These are phyloP conservation scores for Triplophysa bombifrons DNA, from an alignment of 2,797 vertebrate genomes.

Conservation along the genomic window DNA sequence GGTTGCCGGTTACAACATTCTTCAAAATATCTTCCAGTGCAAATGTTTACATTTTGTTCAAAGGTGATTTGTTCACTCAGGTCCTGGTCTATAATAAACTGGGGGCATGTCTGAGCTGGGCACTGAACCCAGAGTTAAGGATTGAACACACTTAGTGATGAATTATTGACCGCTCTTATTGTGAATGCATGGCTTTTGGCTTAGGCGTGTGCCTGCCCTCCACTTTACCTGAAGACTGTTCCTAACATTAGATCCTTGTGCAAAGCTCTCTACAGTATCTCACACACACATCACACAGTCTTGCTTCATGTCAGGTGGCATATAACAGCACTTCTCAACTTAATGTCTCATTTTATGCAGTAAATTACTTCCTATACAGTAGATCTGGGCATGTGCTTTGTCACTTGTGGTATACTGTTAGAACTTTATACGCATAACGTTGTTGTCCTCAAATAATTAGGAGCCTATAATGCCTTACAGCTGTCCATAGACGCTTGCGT, in stretches of 20 bases:
- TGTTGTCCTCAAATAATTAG: neutral
- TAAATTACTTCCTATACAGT: neutral
- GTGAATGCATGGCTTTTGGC: constrained; percentile 51
- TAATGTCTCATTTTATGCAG: neutral
- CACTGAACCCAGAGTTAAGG: constrained; percentile 42
- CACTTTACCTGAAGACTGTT: constrained; percentile 35
- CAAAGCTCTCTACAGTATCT: constrained; percentile 13
- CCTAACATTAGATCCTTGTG: constrained; percentile 38
- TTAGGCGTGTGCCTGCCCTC: constrained; percentile 28
- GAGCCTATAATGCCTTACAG: neutral
- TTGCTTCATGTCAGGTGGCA: constrained; percentile 1
- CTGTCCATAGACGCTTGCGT: neutral
- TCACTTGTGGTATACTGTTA: neutral
- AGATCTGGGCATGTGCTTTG: neutral
- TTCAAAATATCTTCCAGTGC: no score
- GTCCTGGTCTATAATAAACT: neutral
- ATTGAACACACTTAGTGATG: constrained; percentile 46
- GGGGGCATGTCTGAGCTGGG: constrained; percentile 3
- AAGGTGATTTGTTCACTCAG: neutral
- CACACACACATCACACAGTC: neutral
- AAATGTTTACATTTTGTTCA: constrained; percentile 12
- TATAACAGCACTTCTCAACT: neutral
- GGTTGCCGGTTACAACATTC: no score
- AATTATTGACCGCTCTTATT: constrained; percentile 59
- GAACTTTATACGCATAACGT: neutral